Base-by-base conservation (phyloP, 2,113 vertebrate species). In the Lethenteron camtschaticum region DNA sequence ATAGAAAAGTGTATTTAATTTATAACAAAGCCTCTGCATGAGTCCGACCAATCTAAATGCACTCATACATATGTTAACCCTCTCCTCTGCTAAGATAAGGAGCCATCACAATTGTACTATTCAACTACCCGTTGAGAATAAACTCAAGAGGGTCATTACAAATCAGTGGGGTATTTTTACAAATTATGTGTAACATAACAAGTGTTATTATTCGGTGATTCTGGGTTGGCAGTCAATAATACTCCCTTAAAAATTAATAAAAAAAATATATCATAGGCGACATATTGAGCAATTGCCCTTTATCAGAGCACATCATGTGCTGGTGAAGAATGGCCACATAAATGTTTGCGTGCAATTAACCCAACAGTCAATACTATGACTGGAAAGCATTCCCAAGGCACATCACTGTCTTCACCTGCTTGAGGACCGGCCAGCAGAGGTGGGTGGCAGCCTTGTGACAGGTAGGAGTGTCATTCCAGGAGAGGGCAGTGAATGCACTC, bases 361-460 rank as follows among this genome's bases (percentile, higher is more conserved):
- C 58, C 11, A 60, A 70, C 18, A 70, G 20, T 55, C 55, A 57
- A 2, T 4, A 8, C 11, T 14, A 68, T 16, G 55, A 18, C 60
- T 69, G 56, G 56, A 41, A 41, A 41, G 41, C 41, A 41, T 41
- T 41, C 41, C 41, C 41, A 41, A 41, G 41, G 8, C n/a, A 63
- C n/a, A 69, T 13, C 56, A 8, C 12, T 41, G 56, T 69, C 13
- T 73, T 24, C 79, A 85, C 92, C 86, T 91, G 90, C 75, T 85
- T 87, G 70, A 97, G 85, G 18, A 97, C 80, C 0, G 86, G 85
- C 94, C 94, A 97, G 81, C 91, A 96, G 73, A 96, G 82, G 73
- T 89, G 80, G 2, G 85, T 83, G 69, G 89, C 88, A 0, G 86
- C 86, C 74, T 86, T 86, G 75, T 94, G 87, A 77, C 90, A 96